A percentile compares a stretch with the other conserved stretches of the same genome.
Conservation (phyloP, 1,140 invertebrate species). For the Rhyacophila brunnea region DNA sequence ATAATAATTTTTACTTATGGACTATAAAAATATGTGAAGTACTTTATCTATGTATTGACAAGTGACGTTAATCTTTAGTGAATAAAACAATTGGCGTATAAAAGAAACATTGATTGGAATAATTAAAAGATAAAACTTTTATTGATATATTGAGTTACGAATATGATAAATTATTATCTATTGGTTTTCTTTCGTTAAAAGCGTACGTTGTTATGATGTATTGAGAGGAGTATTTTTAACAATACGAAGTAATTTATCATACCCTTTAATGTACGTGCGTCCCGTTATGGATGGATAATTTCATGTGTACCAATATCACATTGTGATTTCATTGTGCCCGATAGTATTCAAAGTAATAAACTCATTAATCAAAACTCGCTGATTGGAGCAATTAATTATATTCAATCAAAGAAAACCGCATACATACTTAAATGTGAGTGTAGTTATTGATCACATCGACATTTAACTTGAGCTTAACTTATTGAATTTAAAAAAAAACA, state of each 20-base stretch:
- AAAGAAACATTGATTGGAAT: too few relatives aligned
- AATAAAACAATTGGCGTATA: too few relatives aligned
- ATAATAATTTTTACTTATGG: too few relatives aligned
- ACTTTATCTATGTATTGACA: too few relatives aligned
- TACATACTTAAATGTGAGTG: not conserved
- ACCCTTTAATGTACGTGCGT: not conserved
- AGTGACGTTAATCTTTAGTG: too few relatives aligned
- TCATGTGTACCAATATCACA: constrained; percentile 8
- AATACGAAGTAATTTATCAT: constrained; percentile 14
- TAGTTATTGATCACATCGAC: not conserved
- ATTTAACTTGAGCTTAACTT: not conserved
- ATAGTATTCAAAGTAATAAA: constrained; percentile 6
- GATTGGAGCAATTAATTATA: constrained; percentile 19
- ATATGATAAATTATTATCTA: too few relatives aligned
- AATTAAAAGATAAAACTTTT: too few relatives aligned
- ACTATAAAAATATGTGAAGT: too few relatives aligned
- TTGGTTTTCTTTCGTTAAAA: too few relatives aligned
- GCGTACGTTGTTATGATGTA: not conserved
- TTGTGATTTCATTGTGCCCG: constrained; percentile 2
- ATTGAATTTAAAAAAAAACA: not conserved
- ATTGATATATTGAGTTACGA: too few relatives aligned
- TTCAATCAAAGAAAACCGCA: constrained; percentile 7
- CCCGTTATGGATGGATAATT: constrained; percentile 17
- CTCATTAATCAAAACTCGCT: constrained; percentile 15
- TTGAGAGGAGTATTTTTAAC: not conserved